Conservation (phyloP, 2,888 invertebrate genomes). For the Catocala sponsa region DNA sequence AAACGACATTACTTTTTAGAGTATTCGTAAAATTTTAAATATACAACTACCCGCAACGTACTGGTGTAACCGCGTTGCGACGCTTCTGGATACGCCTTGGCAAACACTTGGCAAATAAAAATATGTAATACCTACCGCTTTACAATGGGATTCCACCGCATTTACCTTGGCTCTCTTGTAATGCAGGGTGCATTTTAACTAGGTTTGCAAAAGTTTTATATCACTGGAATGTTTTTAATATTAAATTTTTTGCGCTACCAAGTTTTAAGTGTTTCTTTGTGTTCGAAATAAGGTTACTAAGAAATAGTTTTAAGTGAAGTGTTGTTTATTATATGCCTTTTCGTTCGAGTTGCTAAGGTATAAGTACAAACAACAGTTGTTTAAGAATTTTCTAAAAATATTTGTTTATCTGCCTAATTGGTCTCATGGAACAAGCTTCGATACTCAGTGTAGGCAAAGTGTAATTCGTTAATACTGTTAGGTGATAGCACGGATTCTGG, state of each 20-base stretch:
- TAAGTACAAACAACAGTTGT: too few relatives aligned
- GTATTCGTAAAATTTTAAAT: constrained; percentile 23
- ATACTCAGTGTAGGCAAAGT: too few relatives aligned
- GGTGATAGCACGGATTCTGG: too few relatives aligned
- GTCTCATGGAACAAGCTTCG: too few relatives aligned
- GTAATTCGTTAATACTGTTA: too few relatives aligned
- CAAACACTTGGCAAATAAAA: constrained; percentile 31
- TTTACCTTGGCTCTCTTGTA: constrained; percentile 14
- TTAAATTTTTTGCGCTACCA: neutral
- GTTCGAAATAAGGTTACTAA: too few relatives aligned
- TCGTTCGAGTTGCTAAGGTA: too few relatives aligned
- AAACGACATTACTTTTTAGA: constrained; percentile 14
- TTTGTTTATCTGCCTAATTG: too few relatives aligned
- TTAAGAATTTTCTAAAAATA: too few relatives aligned
- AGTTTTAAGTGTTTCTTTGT: neutral
- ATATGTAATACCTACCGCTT: constrained; percentile 13
- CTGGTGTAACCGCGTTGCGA: constrained; percentile 5
- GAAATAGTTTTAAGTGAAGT: too few relatives aligned
- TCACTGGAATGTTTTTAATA: neutral
- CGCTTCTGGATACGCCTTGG: constrained; percentile 19
- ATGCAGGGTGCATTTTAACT: constrained; percentile 16
- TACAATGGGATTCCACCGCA: constrained; percentile 17
- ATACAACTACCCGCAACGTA: constrained; percentile 6
- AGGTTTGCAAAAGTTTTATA: constrained; percentile 7
- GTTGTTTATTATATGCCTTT: too few relatives aligned